Conservation (phyloP, 2,888 invertebrate genomes). For the Selenia dentaria region DNA sequence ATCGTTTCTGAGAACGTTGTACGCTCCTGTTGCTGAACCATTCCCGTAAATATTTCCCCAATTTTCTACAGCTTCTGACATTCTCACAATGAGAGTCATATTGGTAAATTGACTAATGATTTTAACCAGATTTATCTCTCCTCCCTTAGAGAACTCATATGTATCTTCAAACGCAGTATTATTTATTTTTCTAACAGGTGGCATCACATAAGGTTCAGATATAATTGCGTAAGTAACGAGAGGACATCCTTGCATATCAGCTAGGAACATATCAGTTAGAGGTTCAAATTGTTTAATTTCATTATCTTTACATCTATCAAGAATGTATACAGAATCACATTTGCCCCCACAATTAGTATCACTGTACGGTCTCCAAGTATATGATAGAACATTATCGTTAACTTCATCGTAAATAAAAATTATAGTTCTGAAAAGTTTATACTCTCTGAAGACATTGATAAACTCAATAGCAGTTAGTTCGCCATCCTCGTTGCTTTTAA, state of each 20-base stretch:
- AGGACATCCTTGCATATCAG: constrained; percentile 71
- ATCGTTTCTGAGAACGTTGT: constrained; percentile 56
- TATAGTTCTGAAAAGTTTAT: constrained; percentile 69
- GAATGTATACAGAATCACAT: constrained; percentile 67
- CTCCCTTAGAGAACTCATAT: constrained; percentile 67
- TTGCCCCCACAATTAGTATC: constrained; percentile 68
- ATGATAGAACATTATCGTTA: constrained; percentile 63
- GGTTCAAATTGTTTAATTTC: constrained; percentile 51
- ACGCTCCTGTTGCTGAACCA: constrained; percentile 71
- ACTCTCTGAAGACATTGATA: constrained; percentile 66
- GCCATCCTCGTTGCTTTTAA: constrained; percentile 54
- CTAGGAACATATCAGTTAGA: constrained; percentile 66
- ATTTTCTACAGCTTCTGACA: constrained; percentile 65
- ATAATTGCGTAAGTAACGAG: constrained; percentile 69
- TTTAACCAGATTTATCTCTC: constrained; percentile 75
- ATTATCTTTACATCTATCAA: constrained; percentile 67
- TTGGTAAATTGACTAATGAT: constrained; percentile 76
- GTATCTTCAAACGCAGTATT: constrained; percentile 57
- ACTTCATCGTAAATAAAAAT: constrained; percentile 64
- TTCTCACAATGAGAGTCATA: constrained; percentile 68
- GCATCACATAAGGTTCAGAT: constrained; percentile 78
- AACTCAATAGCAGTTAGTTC: constrained; percentile 60
- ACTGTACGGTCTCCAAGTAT: constrained; percentile 75
- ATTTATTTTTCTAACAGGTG: constrained; percentile 55
- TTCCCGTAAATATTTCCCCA: constrained; percentile 66